These are phyloP conservation scores for Apodemus sylvaticus DNA, from an alignment of 2,113 vertebrate species.

Conservation along the genomic window DNA sequence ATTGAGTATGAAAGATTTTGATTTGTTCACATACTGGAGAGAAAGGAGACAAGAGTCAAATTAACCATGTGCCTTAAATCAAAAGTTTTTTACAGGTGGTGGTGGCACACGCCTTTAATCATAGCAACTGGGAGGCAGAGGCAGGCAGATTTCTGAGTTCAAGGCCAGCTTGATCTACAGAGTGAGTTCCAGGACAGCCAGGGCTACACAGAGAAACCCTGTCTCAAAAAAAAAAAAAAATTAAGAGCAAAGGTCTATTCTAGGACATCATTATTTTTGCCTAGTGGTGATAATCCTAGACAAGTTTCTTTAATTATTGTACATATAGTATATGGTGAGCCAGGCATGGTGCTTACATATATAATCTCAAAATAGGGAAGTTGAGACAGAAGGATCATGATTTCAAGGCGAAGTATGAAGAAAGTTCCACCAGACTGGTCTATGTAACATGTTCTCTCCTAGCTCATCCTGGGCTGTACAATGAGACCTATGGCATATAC, in stretches of 20 bases:
- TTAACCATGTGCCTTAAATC: not conserved
- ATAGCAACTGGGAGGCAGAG: too few relatives aligned
- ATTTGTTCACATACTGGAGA: not conserved
- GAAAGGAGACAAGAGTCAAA: not conserved
- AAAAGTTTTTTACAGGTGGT: not conserved
- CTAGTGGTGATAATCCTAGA: not conserved
- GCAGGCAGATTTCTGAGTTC: too few relatives aligned
- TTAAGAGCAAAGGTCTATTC: not conserved
- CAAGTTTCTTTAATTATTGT: not conserved
- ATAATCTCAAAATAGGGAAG: not conserved
- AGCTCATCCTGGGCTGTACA: not conserved
- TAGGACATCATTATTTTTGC: not conserved
- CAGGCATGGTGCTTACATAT: too few relatives aligned
- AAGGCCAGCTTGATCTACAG: too few relatives aligned
- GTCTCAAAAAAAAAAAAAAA: too few relatives aligned
- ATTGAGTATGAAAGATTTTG: not conserved
- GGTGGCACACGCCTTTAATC: too few relatives aligned
- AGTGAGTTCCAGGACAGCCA: too few relatives aligned
- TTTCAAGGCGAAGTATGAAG: not conserved
- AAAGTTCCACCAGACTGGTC: not conserved
- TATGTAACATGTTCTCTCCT: too few relatives aligned
- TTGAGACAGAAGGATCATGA: not conserved
- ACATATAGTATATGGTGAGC: not conserved
- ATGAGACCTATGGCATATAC: not conserved
- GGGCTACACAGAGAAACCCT: too few relatives aligned